Evolutionary conservation across 2,113 vertebrate genomes (phyloP).

Genomic region (Tilapia sparmanii): DNA sequence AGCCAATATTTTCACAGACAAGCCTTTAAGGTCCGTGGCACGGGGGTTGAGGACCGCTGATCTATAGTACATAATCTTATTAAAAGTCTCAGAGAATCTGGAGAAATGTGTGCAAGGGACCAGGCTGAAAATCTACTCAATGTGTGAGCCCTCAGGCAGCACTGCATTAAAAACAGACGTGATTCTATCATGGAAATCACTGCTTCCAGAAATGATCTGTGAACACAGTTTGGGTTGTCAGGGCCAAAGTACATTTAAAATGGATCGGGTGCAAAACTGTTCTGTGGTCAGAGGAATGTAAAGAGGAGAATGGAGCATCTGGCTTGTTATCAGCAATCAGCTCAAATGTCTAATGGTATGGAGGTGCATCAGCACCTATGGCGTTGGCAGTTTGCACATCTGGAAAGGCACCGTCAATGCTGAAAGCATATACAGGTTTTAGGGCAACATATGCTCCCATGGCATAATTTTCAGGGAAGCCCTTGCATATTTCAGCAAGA

Average conservation of each 20-base stretch:
- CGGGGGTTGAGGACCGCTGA: neutral
- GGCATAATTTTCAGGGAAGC: neutral
- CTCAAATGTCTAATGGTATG: neutral
- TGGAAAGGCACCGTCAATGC: neutral
- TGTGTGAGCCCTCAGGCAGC: neutral
- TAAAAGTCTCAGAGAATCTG: neutral
- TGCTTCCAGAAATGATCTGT: neutral
- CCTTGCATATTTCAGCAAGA: neutral
- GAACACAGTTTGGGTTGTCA: neutral
- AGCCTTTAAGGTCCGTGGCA: neutral
- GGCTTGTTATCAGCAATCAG: neutral
- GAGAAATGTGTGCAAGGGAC: neutral
- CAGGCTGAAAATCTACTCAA: neutral
- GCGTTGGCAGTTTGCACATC: neutral
- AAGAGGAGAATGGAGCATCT: neutral
- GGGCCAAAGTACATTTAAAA: neutral
- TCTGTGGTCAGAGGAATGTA: neutral
- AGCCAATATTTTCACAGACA: neutral
- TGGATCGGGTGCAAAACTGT: neutral
- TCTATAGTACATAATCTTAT: neutral
- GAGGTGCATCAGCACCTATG: neutral
- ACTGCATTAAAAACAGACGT: neutral
- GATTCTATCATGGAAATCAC: neutral
- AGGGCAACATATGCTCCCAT: neutral
- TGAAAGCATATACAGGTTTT: neutral